A percentile compares a stretch with the other conserved stretches of the same genome.
Conservation (phyloP, 2,113 vertebrate species). For the Mus musculus region GRCm39 chr17:16387501-16388000, state of each 20-base stretch:
- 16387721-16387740: background rate
- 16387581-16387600: background rate
- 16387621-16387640: background rate
- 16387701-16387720: background rate
- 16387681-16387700: background rate
- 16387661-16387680: background rate
- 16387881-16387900: background rate
- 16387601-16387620: background rate
- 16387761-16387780: constrained; percentile 20
- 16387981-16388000: background rate
- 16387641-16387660: background rate
- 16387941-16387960: background rate
- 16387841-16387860: constrained; percentile 39
- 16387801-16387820: background rate
- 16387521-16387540: constrained; percentile 1
- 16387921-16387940: background rate
- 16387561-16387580: background rate
- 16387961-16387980: background rate
- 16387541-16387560: background rate
- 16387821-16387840: background rate
- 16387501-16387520: background rate
- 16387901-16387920: background rate
- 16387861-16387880: background rate
- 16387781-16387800: background rate
- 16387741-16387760: background rate